Conservation (phyloP, 2,888 invertebrate genomes). For the Zhuqinia jingwanae region DNA sequence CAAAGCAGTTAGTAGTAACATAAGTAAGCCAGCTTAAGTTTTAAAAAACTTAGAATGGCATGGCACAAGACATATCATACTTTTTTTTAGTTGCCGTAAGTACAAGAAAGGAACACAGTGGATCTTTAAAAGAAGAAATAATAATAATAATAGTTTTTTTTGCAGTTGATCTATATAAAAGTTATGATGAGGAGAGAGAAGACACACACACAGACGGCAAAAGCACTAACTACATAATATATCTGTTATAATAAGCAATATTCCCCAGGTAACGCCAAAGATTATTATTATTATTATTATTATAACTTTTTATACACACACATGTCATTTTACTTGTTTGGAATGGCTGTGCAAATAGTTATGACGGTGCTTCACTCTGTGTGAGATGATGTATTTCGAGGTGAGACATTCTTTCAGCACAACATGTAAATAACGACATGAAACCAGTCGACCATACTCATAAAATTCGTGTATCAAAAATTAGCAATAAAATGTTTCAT, state of each 20-base stretch:
- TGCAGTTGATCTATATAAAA: neutral
- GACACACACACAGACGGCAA: conserved; percentile 11
- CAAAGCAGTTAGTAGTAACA: no score
- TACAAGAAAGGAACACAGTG: neutral
- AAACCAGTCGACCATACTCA: conserved; percentile 31
- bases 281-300: conserved; percentile 30
- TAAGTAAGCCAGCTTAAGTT: conserved; percentile 8
- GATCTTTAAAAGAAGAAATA: no score
- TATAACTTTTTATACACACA: no score
- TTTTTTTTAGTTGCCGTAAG: neutral
- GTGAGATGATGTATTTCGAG: conserved; percentile 44
- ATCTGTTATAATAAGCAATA: neutral
- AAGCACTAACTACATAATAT: no score
- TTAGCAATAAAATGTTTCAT: conserved; percentile 22
- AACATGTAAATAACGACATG: conserved; percentile 18
- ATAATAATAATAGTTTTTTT: no score
- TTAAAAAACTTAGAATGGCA: no score
- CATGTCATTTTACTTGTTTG: conserved; percentile 32
- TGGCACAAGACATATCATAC: neutral
- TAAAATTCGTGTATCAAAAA: conserved; percentile 32
- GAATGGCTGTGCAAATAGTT: conserved; percentile 44
- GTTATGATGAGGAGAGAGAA: neutral
- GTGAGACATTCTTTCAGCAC: conserved; percentile 54
- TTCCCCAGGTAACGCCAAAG: conserved; percentile 11
- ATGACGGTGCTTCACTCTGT: conserved; percentile 19